Percentiles rank a stretch among this genome's conserved stretches.
phyloP scores from a whole-genome alignment of 2,113 vertebrate species.

The Calidris pugnax region DNA sequence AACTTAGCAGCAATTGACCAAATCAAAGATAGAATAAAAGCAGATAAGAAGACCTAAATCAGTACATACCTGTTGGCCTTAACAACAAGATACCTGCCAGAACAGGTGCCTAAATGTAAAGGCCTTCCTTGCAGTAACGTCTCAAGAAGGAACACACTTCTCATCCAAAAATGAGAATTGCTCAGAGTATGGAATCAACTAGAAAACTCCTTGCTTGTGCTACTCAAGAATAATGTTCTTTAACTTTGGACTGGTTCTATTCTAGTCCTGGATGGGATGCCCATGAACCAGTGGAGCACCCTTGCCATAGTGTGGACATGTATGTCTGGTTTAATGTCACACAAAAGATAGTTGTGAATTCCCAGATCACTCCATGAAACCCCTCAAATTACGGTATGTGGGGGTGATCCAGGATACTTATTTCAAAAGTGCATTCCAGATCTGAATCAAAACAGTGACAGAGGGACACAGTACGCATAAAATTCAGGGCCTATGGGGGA shows the following conservation, averaged over 20 bases:
- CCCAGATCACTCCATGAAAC: background rate
- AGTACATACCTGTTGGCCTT: background rate
- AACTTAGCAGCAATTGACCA: background rate
- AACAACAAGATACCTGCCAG: background rate
- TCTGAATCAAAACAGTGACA: background rate
- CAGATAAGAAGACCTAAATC: background rate
- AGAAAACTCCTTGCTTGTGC: background rate
- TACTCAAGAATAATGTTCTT: background rate
- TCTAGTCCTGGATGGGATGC: background rate
- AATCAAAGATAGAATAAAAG: background rate
- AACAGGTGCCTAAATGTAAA: background rate
- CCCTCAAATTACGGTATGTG: background rate
- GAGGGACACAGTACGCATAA: background rate
- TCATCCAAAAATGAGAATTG: background rate
- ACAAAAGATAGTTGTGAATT: background rate
- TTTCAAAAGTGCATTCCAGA: background rate
- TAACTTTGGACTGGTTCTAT: background rate
- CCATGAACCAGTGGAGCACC: background rate
- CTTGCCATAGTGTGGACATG: background rate
- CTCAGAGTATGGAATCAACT: background rate
- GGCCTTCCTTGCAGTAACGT: background rate
- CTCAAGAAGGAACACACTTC: background rate
- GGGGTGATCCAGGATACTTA: background rate
- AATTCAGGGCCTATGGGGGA: background rate
- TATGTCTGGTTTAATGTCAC: background rate